These are phyloP conservation scores for Emys orbicularis DNA, from an alignment of 2,797 vertebrate species.

Conservation along the genomic window DNA sequence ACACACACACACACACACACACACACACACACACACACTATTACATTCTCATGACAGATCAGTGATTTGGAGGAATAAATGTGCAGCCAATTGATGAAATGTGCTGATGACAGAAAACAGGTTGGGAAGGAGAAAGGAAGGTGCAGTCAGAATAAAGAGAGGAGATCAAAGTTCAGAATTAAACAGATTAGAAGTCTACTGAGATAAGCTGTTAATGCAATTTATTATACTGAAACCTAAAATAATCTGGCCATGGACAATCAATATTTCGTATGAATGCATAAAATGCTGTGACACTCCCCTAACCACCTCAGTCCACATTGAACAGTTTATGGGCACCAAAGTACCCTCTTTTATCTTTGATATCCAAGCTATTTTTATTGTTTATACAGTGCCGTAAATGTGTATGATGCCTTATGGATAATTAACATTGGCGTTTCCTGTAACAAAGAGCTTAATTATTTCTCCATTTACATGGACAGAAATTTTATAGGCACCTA, in stretches of 20 bases:
- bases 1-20: not conserved
- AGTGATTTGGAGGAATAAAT: not conserved
- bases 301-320: not conserved
- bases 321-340: not conserved
- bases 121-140: not conserved
- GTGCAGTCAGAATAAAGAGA: not conserved
- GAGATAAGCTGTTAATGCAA: not conserved
- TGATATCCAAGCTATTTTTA: not conserved
- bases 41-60: not conserved
- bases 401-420: not conserved
- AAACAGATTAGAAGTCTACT: not conserved
- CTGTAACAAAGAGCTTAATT: not conserved
- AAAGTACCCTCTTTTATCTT: not conserved
- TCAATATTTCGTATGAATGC: not conserved
- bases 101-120: not conserved
- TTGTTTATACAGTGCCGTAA: not conserved
- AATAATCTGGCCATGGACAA: not conserved
- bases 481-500: not conserved
- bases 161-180: not conserved
- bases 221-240: not conserved
- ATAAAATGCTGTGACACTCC: not conserved
- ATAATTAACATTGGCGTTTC: not conserved
- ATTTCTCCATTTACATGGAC: not conserved
- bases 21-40: not conserved
- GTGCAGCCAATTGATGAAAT: not conserved